phyloP scores from a whole-genome alignment of 2,797 vertebrate species.

The Aphelocoma californica region DNA sequence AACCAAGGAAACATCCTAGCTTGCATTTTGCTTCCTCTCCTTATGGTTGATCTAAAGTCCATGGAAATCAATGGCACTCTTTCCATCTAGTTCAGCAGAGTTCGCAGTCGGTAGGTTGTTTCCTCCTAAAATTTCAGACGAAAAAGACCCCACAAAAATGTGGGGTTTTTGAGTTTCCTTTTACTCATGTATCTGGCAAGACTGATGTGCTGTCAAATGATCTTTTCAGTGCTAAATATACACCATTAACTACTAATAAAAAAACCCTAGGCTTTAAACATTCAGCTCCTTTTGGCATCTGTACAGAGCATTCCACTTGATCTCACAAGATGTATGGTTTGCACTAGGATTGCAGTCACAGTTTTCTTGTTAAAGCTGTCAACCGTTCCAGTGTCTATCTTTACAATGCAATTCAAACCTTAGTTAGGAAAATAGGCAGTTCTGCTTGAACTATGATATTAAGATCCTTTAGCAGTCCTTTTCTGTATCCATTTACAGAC shows the following conservation, averaged over 20 bases:
- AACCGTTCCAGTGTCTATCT: slow-evolving; percentile 43
- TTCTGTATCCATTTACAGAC: background rate
- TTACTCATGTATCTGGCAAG: slow-evolving; percentile 32
- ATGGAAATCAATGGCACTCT: slow-evolving; percentile 37
- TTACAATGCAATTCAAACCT: slow-evolving; percentile 60
- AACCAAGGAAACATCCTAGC: slow-evolving; percentile 67
- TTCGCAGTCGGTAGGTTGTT: background rate
- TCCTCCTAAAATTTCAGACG: slow-evolving; percentile 21
- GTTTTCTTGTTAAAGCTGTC: slow-evolving; percentile 68
- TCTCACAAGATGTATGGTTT: slow-evolving; percentile 66
- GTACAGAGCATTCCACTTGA: slow-evolving; percentile 63
- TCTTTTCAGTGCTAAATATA: slow-evolving; percentile 60
- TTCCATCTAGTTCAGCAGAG: slow-evolving; percentile 42
- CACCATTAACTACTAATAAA: slow-evolving; percentile 63
- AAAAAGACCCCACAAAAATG: slow-evolving; percentile 34
- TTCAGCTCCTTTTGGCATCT: slow-evolving; percentile 60
- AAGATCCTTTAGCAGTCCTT: background rate
- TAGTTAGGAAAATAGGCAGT: slow-evolving; percentile 45
- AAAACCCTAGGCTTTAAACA: slow-evolving; percentile 32
- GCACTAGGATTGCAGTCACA: slow-evolving; percentile 54
- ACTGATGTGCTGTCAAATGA: slow-evolving; percentile 60
- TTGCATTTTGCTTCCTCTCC: slow-evolving; percentile 44
- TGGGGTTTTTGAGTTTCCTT: background rate
- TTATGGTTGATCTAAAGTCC: slow-evolving; percentile 47
- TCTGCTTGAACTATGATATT: slow-evolving; percentile 38